Evolutionary conservation across 2,888 invertebrate species (phyloP).

Genomic region (Hemistola chrysoprasaria): DNA sequence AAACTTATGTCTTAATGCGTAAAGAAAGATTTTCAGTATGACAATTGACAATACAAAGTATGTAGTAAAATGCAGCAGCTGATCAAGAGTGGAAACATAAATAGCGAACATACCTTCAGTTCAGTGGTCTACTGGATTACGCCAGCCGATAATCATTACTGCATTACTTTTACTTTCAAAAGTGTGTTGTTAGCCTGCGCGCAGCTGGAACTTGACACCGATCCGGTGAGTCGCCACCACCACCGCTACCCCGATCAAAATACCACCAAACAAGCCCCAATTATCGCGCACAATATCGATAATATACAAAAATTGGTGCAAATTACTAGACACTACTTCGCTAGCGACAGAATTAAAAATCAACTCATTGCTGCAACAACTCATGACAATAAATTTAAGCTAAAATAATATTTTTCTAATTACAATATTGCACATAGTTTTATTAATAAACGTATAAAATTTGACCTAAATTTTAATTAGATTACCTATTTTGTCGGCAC

Average conservation of each 20-base stretch:
- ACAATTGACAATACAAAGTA: no score
- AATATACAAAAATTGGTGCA: conserved; percentile 56
- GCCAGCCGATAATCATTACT: conserved; percentile 39
- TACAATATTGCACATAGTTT: conserved; percentile 26
- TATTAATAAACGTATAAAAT: conserved; percentile 41
- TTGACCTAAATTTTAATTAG: conserved; percentile 53
- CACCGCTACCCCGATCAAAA: conserved; percentile 43
- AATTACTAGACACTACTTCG: conserved; percentile 64
- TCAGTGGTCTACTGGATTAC: conserved; percentile 37
- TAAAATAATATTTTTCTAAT: conserved; percentile 23
- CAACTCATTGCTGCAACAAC: conserved; percentile 74
- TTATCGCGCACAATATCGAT: conserved; percentile 47
- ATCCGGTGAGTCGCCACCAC: conserved; percentile 38
- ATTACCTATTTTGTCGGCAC: conserved; percentile 38
- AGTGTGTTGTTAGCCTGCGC: conserved; percentile 29
- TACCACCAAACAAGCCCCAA: conserved; percentile 47
- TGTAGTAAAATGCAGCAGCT: no score
- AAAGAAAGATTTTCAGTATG: no score
- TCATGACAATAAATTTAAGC: conserved; percentile 59
- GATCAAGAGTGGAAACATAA: conserved; percentile 7
- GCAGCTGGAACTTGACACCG: conserved; percentile 33
- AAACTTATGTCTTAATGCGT: no score
- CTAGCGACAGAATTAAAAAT: conserved; percentile 64
- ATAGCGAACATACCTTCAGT: conserved; percentile 46
- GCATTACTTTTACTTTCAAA: conserved; percentile 53